phyloP scores from a whole-genome alignment of 2,113 vertebrate species.

The Crotalus tigris region DNA sequence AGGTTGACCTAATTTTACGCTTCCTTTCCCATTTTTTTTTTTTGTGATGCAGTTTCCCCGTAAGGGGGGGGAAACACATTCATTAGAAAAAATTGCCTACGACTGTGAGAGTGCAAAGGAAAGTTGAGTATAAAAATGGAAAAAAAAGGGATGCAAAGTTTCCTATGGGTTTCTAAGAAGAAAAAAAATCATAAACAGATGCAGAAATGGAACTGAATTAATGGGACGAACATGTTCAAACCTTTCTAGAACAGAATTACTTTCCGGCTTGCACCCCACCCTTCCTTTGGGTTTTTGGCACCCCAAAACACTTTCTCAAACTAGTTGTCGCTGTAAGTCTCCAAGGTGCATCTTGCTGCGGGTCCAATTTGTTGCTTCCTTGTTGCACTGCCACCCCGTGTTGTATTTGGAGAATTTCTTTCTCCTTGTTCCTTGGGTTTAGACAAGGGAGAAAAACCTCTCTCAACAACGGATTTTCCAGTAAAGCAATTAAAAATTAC shows the following conservation, averaged over 20 bases:
- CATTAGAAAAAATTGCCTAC: neutral
- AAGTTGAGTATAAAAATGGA: neutral
- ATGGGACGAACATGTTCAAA: neutral
- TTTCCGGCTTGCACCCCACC: neutral
- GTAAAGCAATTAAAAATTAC: neutral
- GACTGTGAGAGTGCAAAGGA: neutral
- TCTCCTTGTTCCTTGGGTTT: neutral
- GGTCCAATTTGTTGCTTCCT: neutral
- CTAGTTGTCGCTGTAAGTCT: neutral
- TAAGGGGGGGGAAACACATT: too few species aligned
- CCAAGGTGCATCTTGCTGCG: neutral
- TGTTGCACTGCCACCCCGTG: neutral
- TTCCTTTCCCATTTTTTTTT: neutral
- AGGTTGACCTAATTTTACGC: neutral
- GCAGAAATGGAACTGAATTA: neutral
- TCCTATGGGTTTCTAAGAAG: neutral
- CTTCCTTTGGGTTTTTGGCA: neutral
- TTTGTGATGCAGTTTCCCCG: neutral
- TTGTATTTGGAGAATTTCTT: neutral
- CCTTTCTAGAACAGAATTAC: neutral
- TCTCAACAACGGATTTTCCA: neutral
- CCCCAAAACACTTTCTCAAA: neutral
- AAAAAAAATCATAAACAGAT: neutral
- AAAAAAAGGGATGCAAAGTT: neutral
- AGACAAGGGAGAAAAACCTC: neutral